Evolutionary conservation across 2,113 vertebrate genomes (phyloP).

Genomic region (Oreochromis tanganicae): DNA sequence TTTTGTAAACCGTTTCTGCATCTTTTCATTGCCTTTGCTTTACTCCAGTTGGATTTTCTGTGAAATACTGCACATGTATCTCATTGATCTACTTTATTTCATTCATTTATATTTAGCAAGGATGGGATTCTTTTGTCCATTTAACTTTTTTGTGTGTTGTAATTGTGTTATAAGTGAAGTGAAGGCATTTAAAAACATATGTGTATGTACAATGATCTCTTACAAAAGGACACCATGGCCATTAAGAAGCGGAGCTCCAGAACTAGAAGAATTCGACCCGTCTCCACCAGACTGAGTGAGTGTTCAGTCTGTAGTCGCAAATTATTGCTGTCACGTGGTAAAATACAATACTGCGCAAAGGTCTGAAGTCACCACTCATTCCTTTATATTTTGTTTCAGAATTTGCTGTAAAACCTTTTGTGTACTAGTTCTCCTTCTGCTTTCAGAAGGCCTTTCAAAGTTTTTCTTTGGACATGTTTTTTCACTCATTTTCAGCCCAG

Average conservation of each 20-base stretch:
- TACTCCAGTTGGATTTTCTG: background rate
- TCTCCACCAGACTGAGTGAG: conserved; percentile 87
- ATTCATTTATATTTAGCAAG: background rate
- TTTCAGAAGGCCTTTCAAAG: background rate
- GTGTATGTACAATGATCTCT: background rate
- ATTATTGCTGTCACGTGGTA: background rate
- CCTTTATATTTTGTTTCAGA: background rate
- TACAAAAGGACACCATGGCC: conserved; percentile 83
- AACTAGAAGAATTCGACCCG: conserved; percentile 83
- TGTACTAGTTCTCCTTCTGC: background rate
- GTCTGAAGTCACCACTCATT: background rate
- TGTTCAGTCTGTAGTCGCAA: background rate
- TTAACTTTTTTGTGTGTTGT: background rate
- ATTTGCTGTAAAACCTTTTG: background rate
- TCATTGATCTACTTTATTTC: background rate
- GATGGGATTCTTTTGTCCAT: background rate
- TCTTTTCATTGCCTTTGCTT: background rate
- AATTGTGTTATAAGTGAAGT: background rate
- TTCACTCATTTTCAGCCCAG: background rate
- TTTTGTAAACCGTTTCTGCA: background rate
- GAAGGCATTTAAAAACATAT: background rate
- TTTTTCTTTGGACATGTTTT: background rate
- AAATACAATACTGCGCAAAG: background rate
- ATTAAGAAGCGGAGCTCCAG: conserved; percentile 84
- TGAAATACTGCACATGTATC: background rate